Evolutionary conservation across 1,140 invertebrate species (phyloP), one percentile per base, ranked within the genome.

Genomic region (Sitodiplosis mosellana): DNA sequence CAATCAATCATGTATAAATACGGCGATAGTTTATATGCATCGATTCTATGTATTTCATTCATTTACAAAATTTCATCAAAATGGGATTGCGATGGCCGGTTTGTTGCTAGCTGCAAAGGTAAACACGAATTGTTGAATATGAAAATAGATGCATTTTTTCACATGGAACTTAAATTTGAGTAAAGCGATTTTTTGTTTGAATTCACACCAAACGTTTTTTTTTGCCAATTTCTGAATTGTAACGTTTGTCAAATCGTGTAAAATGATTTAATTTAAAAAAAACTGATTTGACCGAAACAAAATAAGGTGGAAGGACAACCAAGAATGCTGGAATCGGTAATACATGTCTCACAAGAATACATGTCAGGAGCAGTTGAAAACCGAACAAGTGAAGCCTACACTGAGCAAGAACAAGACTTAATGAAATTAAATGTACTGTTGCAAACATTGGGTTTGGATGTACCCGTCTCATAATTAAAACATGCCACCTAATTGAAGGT

Each of bases 1-100:
- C 55, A 83, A 80, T 19, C 87, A 91, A 68, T 68, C 92, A 63
- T 91, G 87, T 64, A 91, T 92, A 56, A 91, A 91, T 64, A 92
- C 89, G 49, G 88, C 87, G 27, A 95, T 95, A 56, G 91, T 96
- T n/a, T 97, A 95, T 58, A 94, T 97, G 90, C 91, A 96, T 64
- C 73, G 92, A 20, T 97, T 97, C 68, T 97, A 93, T 65, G 87
- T 92, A 66, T 93, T 90, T 66, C 90, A 92, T 59, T 86, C 87
- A 1, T 84, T 93, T 64, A 76, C 79, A 12, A 76, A 81, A 50
- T 91, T 91, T 59, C 81, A 86, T 59, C 76, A 84, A 51, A 85
- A 89, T 67, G 68, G 77, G 17, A 83, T 87, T 59, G 78, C 83
- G 21, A 75, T 84, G 1, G 86, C 86, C 6, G 79, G 87, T 38